Conservation (phyloP, 2,797 vertebrate genomes). For the Sebastes steindachneri region DNA sequence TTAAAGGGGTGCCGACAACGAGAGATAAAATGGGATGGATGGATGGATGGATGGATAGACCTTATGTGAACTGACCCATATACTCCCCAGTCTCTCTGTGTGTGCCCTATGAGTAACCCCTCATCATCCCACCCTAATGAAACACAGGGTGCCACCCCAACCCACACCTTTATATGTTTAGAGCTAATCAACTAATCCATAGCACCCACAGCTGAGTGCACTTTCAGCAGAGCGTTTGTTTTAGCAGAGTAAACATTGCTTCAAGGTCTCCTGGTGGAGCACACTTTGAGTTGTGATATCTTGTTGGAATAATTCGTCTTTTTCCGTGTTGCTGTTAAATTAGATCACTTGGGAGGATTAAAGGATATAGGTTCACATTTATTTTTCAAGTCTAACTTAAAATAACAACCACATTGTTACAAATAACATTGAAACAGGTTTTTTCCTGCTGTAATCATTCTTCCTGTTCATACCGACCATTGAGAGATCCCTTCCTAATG, state of each 20-base stretch:
- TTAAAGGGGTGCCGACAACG: too few relatives aligned
- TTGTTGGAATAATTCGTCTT: background rate
- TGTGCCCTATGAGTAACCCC: conserved; percentile 15
- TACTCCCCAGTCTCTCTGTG: background rate
- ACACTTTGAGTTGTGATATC: background rate
- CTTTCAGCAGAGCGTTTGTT: background rate
- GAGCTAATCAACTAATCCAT: conserved; percentile 27
- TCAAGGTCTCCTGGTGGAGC: background rate
- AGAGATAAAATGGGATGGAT: background rate
- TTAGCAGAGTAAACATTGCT: conserved; percentile 9
- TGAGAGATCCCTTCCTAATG: background rate
- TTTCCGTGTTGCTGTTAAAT: background rate
- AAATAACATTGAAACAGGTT: background rate
- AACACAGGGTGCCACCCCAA: conserved; percentile 14
- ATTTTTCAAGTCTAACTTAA: background rate
- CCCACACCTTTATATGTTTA: conserved; percentile 45
- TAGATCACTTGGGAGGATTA: background rate
- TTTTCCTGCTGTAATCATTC: background rate
- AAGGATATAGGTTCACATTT: background rate
- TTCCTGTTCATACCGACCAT: background rate
- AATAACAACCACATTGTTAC: background rate
- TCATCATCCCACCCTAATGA: conserved; percentile 1
- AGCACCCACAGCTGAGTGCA: conserved; percentile 10
- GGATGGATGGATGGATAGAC: background rate
- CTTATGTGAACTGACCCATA: background rate